Base-by-base conservation (phyloP, 2,113 vertebrate species). In the Hystrix brachyura region DNA sequence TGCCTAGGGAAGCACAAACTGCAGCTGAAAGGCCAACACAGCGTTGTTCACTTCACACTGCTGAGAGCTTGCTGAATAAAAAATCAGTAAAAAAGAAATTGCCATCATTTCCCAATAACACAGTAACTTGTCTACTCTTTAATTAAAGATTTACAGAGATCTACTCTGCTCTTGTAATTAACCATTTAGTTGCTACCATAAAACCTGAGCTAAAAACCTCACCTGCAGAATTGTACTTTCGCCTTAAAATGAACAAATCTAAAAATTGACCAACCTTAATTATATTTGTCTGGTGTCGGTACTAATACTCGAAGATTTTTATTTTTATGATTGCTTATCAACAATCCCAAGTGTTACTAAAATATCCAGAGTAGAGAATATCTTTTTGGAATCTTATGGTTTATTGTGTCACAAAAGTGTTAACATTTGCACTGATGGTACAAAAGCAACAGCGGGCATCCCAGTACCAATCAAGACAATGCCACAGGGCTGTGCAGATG, bases 231-330 rank as follows among this genome's bases (percentile, higher is more conserved):
- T 82, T 94, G 57, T 62, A n/a, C 25, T 78, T 92, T 76, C 21
- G 13, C 43, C 59, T 76, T 88, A 91, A 86, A 94, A 64, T 81
- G 59, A 71, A 78, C 32, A 74, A 57, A 81, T 71, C 15, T 90
- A 43, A 92, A 83, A 38, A 79, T 55, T 48, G 29, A 53, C 14
- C 38, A 19, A 1, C 29, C 11, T 65, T 64, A 46, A 12, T 82
- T 76, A 9, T 64, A 14, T 71, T 91, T 89, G 11, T 87, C 48
- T 4, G 0, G 7, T 60, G 15, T 95, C 8, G 11, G 57, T 55
- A 64, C 8, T 69, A 67, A 78, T 18, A 32, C 43, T 71, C 13
- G 9, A 46, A 71, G 55, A 69, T 51, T 72, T 82, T 94, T 38
- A 64, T 59, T 79, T 59, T 65, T 60, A 69, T 1, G 48, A 87